These are phyloP conservation scores for Pinna nobilis DNA, from an alignment of 1,140 invertebrate genomes.

Conservation along the genomic window DNA sequence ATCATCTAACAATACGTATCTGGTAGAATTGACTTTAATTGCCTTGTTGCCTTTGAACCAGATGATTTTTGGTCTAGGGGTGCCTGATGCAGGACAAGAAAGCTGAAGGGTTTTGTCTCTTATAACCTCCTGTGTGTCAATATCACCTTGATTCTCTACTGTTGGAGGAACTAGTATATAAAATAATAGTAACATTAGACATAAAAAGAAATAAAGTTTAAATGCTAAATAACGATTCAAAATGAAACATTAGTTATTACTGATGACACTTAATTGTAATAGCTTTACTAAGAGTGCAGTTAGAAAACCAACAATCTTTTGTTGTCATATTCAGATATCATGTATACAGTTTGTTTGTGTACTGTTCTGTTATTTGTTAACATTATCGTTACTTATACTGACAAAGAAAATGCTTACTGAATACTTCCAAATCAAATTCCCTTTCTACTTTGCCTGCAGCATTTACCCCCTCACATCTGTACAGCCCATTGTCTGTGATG, in stretches of 20 bases:
- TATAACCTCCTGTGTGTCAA: conserved; percentile 57
- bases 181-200: background rate
- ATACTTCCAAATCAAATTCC: conserved; percentile 64
- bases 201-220: background rate
- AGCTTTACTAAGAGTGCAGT: too few relatives aligned
- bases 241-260: background rate
- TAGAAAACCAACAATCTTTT: too few relatives aligned
- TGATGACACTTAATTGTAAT: too few relatives aligned
- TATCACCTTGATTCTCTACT: conserved; percentile 56
- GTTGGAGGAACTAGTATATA: conserved; percentile 63
- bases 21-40: conserved; percentile 52
- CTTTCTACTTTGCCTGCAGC: conserved; percentile 65
- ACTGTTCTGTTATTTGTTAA: too few relatives aligned
- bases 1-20: conserved; percentile 51
- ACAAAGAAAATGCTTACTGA: conserved; percentile 62
- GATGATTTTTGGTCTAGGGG: conserved; percentile 73
- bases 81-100: conserved; percentile 73
- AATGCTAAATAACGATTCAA: background rate
- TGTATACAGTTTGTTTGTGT: too few relatives aligned
- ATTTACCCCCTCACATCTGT: conserved; percentile 77
- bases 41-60: conserved; percentile 68
- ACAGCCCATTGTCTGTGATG: conserved; percentile 72
- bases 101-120: conserved; percentile 62
- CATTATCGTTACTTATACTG: too few relatives aligned
- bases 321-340: too few relatives aligned